Percentiles rank a stretch among this genome's conserved stretches.
Conservation (phyloP, 1,140 invertebrate species). For the Caenorhabditis brenneri region DNA sequence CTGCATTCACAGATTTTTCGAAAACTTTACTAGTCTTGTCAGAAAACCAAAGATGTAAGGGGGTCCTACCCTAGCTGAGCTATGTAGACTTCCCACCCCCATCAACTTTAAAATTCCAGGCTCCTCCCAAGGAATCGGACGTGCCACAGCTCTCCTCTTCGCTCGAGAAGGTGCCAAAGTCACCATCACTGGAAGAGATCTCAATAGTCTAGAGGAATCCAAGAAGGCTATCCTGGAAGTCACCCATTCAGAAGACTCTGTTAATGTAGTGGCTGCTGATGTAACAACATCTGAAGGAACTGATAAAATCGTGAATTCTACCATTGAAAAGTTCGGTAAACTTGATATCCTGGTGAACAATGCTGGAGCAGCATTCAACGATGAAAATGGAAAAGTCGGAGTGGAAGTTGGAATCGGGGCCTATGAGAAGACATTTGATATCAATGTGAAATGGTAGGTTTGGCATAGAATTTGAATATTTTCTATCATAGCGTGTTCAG, state of each 20-base stretch:
- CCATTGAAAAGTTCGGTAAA: too few species aligned
- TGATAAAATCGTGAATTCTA: conserved; percentile 52
- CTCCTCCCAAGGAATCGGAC: conserved; percentile 84
- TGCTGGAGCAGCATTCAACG: conserved; percentile 45
- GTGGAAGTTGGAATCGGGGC: conserved; percentile 74
- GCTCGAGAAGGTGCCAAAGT: too few species aligned
- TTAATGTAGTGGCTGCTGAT: conserved; percentile 49
- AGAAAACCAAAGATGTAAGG: too few species aligned
- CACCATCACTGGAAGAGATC: conserved; percentile 80
- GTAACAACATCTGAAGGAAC: conserved; percentile 33
- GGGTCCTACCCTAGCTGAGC: too few species aligned
- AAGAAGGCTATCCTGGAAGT: conserved; percentile 11
- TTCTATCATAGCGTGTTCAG: background rate
- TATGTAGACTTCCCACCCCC: too few species aligned
- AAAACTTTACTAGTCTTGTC: too few species aligned
- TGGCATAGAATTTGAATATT: too few species aligned
- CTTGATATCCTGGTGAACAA: too few species aligned
- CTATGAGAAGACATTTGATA: conserved; percentile 79
- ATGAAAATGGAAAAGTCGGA: background rate
- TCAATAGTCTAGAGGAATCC: conserved; percentile 46
- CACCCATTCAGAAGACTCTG: background rate
- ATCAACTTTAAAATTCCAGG: too few species aligned
- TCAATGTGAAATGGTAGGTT: conserved; percentile 77
- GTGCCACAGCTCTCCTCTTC: conserved; percentile 79
- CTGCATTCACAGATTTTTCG: too few species aligned